Percentiles rank a stretch among this genome's conserved stretches.
These are phyloP conservation scores for Drosophila parthenogenetica DNA, from an alignment of 2,888 invertebrate species.

Conservation along the genomic window DNA sequence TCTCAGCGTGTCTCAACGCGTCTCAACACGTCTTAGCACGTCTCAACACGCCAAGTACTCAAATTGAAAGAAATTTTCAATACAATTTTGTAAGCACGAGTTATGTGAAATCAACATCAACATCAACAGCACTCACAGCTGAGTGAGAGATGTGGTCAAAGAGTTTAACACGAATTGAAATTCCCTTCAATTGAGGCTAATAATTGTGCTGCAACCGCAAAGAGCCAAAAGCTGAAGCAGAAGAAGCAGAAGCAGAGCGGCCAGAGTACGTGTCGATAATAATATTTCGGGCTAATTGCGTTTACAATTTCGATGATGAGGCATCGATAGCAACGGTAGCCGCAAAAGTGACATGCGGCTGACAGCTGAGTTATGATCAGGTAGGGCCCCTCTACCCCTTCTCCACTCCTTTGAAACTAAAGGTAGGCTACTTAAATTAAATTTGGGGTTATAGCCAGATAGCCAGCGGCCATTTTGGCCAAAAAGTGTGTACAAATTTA, in stretches of 20 bases:
- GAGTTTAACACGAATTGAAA: slow-evolving; percentile 77
- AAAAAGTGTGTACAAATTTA: slow-evolving; percentile 72
- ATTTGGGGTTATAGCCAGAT: slow-evolving; percentile 54
- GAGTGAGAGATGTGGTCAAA: slow-evolving; percentile 73
- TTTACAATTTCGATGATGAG: slow-evolving; percentile 71
- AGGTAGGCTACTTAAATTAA: slow-evolving; percentile 53
- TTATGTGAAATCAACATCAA: slow-evolving; percentile 66
- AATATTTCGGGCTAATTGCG: slow-evolving; percentile 78
- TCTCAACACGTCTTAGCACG: neutral
- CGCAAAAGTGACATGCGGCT: slow-evolving; percentile 82
- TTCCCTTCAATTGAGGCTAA: slow-evolving; percentile 79
- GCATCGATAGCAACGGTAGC: slow-evolving; percentile 76
- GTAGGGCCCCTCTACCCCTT: slow-evolving; percentile 21
- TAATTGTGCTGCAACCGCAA: slow-evolving; percentile 71
- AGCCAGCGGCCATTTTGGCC: slow-evolving; percentile 70
- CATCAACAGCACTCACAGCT: slow-evolving; percentile 55
- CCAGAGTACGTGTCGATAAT: slow-evolving; percentile 78
- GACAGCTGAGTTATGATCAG: slow-evolving; percentile 80
- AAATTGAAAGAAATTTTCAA: slow-evolving; percentile 9
- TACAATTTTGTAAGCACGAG: slow-evolving; percentile 9
- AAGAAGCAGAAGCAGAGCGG: slow-evolving; percentile 11
- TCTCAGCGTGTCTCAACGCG: no score
- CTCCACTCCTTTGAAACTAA: neutral
- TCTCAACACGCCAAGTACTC: slow-evolving; percentile 11
- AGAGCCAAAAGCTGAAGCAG: neutral